Conservation (phyloP, 2,113 vertebrate species). For the Indri indri region DNA sequence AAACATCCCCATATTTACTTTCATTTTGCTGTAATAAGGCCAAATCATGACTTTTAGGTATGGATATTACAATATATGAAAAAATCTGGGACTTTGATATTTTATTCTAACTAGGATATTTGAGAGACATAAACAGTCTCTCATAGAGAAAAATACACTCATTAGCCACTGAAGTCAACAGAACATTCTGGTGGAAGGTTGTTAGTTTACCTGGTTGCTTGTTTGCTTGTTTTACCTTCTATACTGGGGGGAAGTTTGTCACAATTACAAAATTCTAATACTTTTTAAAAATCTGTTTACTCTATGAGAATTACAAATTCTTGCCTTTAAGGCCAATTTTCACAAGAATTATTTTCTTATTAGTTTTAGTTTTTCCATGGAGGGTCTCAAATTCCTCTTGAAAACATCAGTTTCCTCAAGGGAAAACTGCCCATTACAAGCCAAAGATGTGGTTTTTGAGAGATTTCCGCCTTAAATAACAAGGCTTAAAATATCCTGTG, state of each 20-base stretch:
- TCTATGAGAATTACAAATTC: slow-evolving; percentile 35
- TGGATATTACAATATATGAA: background rate
- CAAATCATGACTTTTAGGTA: background rate
- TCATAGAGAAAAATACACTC: background rate
- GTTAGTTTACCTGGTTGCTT: background rate
- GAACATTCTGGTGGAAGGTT: background rate
- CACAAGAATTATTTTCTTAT: slow-evolving; percentile 61
- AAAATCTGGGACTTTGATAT: background rate
- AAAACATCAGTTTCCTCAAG: slow-evolving; percentile 49
- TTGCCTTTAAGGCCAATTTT: slow-evolving; percentile 31
- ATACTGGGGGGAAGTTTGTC: background rate
- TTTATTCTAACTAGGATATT: background rate
- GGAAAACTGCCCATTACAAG: slow-evolving; percentile 37
- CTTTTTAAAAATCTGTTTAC: slow-evolving; percentile 37
- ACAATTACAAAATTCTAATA: slow-evolving; percentile 26
- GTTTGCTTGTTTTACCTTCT: background rate
- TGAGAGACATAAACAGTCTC: background rate
- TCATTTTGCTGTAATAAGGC: background rate
- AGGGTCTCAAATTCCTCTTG: slow-evolving; percentile 45
- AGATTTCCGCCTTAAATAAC: slow-evolving; percentile 41
- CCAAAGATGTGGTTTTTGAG: background rate
- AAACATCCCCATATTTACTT: background rate
- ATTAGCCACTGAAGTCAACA: background rate
- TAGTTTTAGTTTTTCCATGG: slow-evolving; percentile 51
- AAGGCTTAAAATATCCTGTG: background rate